A percentile compares a stretch with the other conserved stretches of the same genome.
Evolutionary conservation across 2,113 vertebrate genomes (phyloP).

Genomic region (Cyanoramphus novaezelandiae): DNA sequence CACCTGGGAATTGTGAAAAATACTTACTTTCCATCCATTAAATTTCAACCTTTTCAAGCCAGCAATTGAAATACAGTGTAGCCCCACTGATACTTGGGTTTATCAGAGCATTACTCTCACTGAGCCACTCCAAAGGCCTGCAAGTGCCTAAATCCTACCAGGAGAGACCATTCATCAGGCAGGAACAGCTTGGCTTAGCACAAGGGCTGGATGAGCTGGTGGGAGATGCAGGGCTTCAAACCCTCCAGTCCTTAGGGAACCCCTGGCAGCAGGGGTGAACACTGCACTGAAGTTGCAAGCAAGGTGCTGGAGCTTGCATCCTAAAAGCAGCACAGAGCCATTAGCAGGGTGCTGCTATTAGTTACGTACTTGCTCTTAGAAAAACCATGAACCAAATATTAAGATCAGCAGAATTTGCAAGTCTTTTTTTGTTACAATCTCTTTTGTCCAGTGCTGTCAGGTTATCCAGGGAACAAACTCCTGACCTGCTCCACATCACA

Average conservation of each 20-base stretch:
- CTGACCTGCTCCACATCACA: not conserved
- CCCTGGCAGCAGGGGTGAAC: not conserved
- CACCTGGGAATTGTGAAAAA: not conserved
- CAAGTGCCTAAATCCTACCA: not conserved
- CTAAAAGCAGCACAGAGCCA: not conserved
- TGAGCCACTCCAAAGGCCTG: not conserved
- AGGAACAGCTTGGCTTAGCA: not conserved
- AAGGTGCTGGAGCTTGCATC: not conserved
- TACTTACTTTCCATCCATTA: not conserved
- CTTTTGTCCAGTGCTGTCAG: not conserved
- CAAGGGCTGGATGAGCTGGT: fast-evolving
- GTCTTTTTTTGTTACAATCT: not conserved
- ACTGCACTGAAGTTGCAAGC: not conserved
- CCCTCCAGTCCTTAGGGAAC: not conserved
- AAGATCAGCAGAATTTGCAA: not conserved
- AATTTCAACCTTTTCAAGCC: not conserved
- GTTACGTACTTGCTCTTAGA: not conserved
- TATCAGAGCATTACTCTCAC: not conserved
- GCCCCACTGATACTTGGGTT: not conserved
- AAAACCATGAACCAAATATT: not conserved
- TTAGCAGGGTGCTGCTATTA: not conserved
- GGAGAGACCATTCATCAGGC: not conserved
- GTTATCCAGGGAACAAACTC: not conserved
- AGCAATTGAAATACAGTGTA: not conserved
- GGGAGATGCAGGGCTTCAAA: not conserved